phyloP scores from a whole-genome alignment of 2,113 vertebrate genomes.

The Climacteris rufus region DNA sequence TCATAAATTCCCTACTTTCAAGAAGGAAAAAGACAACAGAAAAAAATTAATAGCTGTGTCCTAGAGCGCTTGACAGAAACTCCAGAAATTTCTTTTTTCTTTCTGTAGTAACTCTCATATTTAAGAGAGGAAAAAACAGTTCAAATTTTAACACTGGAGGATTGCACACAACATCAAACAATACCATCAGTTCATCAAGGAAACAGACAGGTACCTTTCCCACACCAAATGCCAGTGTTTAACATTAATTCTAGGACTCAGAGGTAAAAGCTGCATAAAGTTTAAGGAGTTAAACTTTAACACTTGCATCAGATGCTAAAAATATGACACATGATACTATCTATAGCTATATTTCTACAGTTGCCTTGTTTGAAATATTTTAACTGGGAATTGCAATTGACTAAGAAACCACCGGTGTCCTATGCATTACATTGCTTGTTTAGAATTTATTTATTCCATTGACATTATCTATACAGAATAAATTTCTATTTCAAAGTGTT shows the following conservation, averaged over 20 bases:
- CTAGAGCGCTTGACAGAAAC: conserved; percentile 31
- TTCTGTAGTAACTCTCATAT: neutral
- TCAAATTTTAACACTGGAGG: conserved; percentile 3
- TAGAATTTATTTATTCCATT: neutral
- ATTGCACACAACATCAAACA: neutral
- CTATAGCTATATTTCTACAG: conserved; percentile 57
- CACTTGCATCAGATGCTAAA: conserved; percentile 67
- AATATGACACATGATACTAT: conserved; percentile 68
- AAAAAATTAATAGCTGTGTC: conserved; percentile 15
- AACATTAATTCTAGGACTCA: neutral
- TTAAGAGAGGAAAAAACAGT: neutral
- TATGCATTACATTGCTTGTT: neutral
- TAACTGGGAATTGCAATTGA: conserved; percentile 33
- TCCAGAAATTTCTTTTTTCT: conserved; percentile 17
- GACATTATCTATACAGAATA: neutral
- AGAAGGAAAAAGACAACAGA: conserved; percentile 56
- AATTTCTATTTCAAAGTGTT: neutral
- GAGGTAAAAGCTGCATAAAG: conserved; percentile 7
- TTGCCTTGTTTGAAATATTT: conserved; percentile 62
- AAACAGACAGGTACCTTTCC: neutral
- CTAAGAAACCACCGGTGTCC: neutral
- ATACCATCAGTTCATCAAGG: neutral
- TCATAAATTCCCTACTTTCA: conserved; percentile 51
- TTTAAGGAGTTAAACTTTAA: conserved; percentile 21
- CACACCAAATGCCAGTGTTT: neutral